Evolutionary conservation across 2,888 invertebrate species (phyloP).

Genomic region (Hecatera dysodea): DNA sequence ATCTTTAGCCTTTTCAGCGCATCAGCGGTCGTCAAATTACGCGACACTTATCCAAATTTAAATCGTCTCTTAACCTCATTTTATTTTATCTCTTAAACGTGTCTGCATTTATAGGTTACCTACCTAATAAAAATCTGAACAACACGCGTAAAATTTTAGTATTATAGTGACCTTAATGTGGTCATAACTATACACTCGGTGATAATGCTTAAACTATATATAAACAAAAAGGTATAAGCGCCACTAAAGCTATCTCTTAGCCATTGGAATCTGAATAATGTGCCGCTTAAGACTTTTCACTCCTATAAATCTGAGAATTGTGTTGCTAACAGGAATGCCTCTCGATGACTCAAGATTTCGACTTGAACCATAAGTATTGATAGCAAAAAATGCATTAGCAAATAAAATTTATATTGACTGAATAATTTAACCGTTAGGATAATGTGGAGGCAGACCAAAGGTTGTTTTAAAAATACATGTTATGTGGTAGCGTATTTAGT

Average conservation of each 20-base stretch:
- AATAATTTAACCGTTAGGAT: constrained; percentile 5
- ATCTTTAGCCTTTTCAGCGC: background rate
- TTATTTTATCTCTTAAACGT: constrained; percentile 8
- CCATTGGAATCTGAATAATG: constrained; percentile 1
- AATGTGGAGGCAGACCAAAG: background rate
- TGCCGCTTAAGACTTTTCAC: background rate
- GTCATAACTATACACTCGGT: constrained; percentile 1
- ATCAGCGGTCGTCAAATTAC: background rate
- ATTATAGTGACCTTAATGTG: constrained; percentile 10
- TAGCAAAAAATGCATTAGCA: constrained; percentile 32
- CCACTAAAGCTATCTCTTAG: background rate
- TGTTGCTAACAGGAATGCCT: constrained; percentile 21
- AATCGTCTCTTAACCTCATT: constrained; percentile 16
- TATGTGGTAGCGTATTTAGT: background rate
- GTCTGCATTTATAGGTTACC: constrained; percentile 16
- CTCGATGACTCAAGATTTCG: constrained; percentile 33
- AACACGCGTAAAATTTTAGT: constrained; percentile 28
- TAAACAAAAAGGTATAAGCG: background rate
- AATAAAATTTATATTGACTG: constrained; percentile 33
- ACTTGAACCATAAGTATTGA: constrained; percentile 25
- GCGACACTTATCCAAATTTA: constrained; percentile 4
- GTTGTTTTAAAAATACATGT: background rate
- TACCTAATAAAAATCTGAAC: constrained; percentile 33
- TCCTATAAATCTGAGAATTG: constrained; percentile 7
- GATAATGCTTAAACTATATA: constrained; percentile 1